Evolutionary conservation across 2,888 invertebrate genomes (phyloP).

Genomic region (Spisula subtruncata): DNA sequence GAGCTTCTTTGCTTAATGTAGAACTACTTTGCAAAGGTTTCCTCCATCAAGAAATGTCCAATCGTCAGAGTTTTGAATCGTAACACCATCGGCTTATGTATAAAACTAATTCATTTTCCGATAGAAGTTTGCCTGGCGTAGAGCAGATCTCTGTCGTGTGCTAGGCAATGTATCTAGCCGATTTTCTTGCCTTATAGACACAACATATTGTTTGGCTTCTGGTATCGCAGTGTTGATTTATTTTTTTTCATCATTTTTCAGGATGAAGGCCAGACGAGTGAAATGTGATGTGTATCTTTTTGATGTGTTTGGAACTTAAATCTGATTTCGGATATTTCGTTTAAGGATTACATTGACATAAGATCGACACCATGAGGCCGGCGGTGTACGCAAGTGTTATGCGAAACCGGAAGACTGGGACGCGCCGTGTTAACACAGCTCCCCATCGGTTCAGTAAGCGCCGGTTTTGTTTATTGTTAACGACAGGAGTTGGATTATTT

Average conservation of each 20-base stretch:
- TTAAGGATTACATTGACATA: neutral
- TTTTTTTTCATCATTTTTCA: slow-evolving; percentile 36
- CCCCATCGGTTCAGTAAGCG: slow-evolving; percentile 79
- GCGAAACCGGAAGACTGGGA: slow-evolving; percentile 75
- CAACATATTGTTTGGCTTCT: slow-evolving; percentile 29
- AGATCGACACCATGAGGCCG: slow-evolving; percentile 76
- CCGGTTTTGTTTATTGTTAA: slow-evolving; percentile 77
- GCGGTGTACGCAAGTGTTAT: slow-evolving; percentile 83
- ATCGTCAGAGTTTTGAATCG: slow-evolving; percentile 10
- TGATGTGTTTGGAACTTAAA: slow-evolving; percentile 32
- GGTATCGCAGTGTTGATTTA: slow-evolving; percentile 15
- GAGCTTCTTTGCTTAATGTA: neutral
- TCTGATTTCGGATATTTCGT: neutral
- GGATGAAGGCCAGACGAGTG: slow-evolving; percentile 44
- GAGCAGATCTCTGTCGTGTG: slow-evolving; percentile 15
- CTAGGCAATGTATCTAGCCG: slow-evolving; percentile 16
- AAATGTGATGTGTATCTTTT: slow-evolving; percentile 19
- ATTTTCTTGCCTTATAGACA: slow-evolving; percentile 30
- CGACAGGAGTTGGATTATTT: slow-evolving; percentile 78
- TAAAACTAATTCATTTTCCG: slow-evolving; percentile 46
- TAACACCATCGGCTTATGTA: slow-evolving; percentile 27
- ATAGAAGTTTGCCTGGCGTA: slow-evolving; percentile 15
- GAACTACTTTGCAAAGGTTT: slow-evolving; percentile 11
- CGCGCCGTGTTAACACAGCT: slow-evolving; percentile 66
- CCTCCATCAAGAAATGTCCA: neutral